phyloP scores from a whole-genome alignment of 2,797 vertebrate genomes.

The Aplochiton taeniatus region DNA sequence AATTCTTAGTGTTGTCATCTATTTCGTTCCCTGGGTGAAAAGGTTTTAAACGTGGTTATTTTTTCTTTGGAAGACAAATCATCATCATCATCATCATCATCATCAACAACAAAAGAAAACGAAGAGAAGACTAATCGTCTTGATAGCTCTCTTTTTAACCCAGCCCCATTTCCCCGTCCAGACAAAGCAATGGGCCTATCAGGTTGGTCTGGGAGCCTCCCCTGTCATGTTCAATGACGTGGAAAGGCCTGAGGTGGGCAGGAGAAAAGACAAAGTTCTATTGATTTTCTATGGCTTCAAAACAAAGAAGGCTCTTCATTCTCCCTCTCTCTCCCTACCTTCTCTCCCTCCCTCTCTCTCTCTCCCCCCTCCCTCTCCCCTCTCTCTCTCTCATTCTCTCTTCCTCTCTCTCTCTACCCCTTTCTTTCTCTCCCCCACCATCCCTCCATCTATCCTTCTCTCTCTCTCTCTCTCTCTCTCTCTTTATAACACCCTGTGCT shows the following conservation, averaged over 20 bases:
- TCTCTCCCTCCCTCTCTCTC: neutral
- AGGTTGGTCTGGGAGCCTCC: constrained; percentile 33
- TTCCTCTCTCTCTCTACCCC: neutral
- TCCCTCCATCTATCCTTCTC: neutral
- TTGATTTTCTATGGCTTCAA: constrained; percentile 44
- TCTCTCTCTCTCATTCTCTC: neutral
- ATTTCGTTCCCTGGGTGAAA: no score
- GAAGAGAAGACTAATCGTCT: no score
- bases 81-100: no score
- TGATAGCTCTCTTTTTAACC: constrained; percentile 11
- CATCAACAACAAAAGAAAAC: no score
- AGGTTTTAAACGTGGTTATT: no score
- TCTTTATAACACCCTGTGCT: neutral
- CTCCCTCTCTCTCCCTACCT: constrained; percentile 9
- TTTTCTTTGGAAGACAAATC: no score
- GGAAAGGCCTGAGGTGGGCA: constrained; percentile 29
- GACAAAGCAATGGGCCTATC: constrained; percentile 13
- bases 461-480: constrained; percentile 4
- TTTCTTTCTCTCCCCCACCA: neutral
- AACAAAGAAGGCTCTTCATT: constrained; percentile 24
- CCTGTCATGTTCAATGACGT: constrained; percentile 36
- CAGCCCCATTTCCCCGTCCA: neutral
- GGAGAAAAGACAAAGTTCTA: constrained; percentile 30
- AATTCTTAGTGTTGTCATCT: no score
- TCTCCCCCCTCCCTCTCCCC: no score